Base-by-base conservation (phyloP, 2,888 invertebrate genomes). In the Orgyia antiqua region DNA sequence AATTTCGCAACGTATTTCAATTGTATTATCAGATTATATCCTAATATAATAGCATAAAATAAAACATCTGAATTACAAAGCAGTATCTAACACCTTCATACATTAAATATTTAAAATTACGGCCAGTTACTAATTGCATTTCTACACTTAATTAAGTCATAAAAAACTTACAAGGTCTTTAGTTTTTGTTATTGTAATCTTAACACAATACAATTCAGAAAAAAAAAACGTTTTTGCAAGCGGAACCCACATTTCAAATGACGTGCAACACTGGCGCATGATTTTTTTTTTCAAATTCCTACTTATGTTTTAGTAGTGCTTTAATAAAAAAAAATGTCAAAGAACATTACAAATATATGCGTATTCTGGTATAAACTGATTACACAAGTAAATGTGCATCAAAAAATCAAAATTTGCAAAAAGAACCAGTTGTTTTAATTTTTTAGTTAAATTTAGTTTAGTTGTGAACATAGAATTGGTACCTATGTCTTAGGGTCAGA, bases 241-340 rank as follows among this genome's bases (percentile, higher is more conserved):
- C 19, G 17, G 23, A 34, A 35, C 19, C 28, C 13, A 31, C 4
- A 10, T 10, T 24, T 19, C 17, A 29, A 10, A 13, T 30, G 3
- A 32, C 11, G 4, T 11, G 17, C 28, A 21, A 12, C 17, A 36
- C 28, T 31, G 19, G 8, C 21, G 17, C 3, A n/a, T n/a, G n/a
- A n/a, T n/a, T n/a, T n/a, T 48, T 39, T 13, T 42, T 40, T 45
- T 49, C 38, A 21, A 29, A 35, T 49, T 48, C 26, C 23, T 35
- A 15, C 19, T 51, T 37, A 47, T 48, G 48, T 43, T 40, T 42
- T 38, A 39, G 41, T 48, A 39, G 34, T 20, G 46, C 45, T 58
- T 52, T 49, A 57, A n/a, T n/a, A n/a, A n/a, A n/a, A n/a, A n/a
- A n/a, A n/a, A n/a, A n/a, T n/a, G n/a, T n/a, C n/a, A n/a, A n/a